Evolutionary conservation across 2,888 invertebrate species (phyloP), one percentile per base, ranked within the genome.

Genomic region (Timema cristinae): DNA sequence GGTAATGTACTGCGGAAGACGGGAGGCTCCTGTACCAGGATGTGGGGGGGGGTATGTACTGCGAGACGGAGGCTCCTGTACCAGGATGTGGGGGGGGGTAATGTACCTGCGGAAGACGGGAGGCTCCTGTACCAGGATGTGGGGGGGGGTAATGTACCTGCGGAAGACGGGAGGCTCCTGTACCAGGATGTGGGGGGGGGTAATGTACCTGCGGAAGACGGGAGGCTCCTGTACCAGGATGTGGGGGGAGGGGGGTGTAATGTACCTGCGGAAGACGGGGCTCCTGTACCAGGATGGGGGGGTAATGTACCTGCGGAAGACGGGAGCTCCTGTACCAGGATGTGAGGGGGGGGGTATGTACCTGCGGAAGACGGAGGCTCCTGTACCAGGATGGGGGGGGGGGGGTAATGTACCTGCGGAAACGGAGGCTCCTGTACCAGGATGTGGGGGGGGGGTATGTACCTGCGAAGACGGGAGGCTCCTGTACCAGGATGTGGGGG

Each of bases 241-340:
- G n/a, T n/a, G n/a, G n/a, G n/a, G n/a, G n/a, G n/a, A 86, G n/a
- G n/a, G n/a, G n/a, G n/a, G n/a, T n/a, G n/a, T n/a, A n/a, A n/a
- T n/a, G n/a, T 83, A 92, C 92, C 91, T 95, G 86, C 89, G 90
- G 81, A 94, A 93, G 79, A 94, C 87, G 72, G 94, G n/a, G n/a
- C n/a, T n/a, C n/a, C n/a, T n/a, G n/a, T n/a, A n/a, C n/a, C n/a
- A n/a, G n/a, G n/a, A n/a, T n/a, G 32, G 7, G 63, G 13, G 1
- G 15, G 1, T n/a, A 63, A 32, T 16, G 63, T 47, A 32, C 63
- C 63, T 63, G 63, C 63, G 63, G 47, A 63, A 63, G 63, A 48
- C 63, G n/a, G 63, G 63, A 77, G 93, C 82, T 94, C 91, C 81
- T 91, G 90, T 77, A 91, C 86, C 78, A 94, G 88, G 78, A 95